Evolutionary conservation across 2,113 vertebrate genomes (phyloP).

Genomic region (Gadus chalcogrammus): DNA sequence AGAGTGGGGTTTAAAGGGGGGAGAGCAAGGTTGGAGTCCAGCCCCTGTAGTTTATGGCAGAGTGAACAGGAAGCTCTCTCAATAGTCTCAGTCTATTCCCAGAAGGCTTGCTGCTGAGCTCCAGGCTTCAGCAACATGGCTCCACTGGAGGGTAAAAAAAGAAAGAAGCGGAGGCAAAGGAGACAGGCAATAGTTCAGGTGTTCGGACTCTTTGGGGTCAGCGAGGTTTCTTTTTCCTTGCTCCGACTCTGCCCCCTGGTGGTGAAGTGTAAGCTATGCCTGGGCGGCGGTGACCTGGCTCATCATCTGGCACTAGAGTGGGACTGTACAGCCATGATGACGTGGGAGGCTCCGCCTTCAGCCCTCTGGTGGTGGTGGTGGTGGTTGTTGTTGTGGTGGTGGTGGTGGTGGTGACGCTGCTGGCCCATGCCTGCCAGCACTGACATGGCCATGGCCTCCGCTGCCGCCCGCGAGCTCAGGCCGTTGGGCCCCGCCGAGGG

Average conservation of each 20-base stretch:
- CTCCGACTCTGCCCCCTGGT: constrained; percentile 45
- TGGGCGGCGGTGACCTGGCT: constrained; percentile 53
- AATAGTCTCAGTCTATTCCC: constrained; percentile 69
- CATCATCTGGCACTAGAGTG: constrained; percentile 97
- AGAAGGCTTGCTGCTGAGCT: constrained; percentile 72
- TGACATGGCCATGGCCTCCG: constrained; percentile 92
- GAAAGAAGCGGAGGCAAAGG: constrained; percentile 1
- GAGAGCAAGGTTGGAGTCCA: constrained; percentile 68
- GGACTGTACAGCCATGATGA: constrained; percentile 88
- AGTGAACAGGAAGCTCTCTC: constrained; percentile 71
- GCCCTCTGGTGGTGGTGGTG: constrained; percentile 80
- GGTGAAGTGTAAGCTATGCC: constrained; percentile 48
- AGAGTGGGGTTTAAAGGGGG: constrained; percentile 9
- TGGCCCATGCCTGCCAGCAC: constrained; percentile 93
- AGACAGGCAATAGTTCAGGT: constrained; percentile 15
- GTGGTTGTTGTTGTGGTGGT: constrained; percentile 65
- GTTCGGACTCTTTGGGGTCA: constrained; percentile 1
- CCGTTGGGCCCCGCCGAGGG: constrained; percentile 80
- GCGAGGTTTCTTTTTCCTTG: constrained; percentile 1
- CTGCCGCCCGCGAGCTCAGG: constrained; percentile 85
- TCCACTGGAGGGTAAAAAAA: constrained; percentile 27
- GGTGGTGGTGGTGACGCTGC: constrained; percentile 51
- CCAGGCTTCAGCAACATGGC: constrained; percentile 63
- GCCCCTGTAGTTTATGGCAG: constrained; percentile 77
- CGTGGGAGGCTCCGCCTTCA: constrained; percentile 73